Conservation (phyloP, 2,113 vertebrate species). For the Semnopithecus entellus region DNA sequence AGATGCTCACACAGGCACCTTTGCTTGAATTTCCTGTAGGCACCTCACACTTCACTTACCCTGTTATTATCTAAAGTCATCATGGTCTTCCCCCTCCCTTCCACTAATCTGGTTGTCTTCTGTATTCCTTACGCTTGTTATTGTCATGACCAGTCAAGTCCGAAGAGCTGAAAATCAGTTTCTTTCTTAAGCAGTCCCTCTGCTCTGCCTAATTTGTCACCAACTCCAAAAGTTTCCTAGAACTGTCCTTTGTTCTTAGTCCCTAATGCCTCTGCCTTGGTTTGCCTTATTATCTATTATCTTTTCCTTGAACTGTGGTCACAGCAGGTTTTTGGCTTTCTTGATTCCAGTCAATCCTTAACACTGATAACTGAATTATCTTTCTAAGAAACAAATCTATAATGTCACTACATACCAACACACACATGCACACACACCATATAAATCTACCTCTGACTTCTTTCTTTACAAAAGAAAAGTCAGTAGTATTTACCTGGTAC, state of each 20-base stretch:
- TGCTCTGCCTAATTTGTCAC: background rate
- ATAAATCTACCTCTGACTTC: background rate
- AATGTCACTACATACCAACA: background rate
- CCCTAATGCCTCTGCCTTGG: background rate
- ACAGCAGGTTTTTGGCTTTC: background rate
- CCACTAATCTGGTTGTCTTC: background rate
- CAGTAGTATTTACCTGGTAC: background rate
- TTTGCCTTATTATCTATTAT: background rate
- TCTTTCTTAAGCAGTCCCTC: background rate
- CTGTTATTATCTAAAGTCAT: background rate
- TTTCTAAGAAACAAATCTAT: background rate
- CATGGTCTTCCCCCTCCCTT: background rate
- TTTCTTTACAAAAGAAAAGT: background rate
- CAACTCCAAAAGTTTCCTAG: background rate
- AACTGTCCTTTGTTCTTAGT: background rate
- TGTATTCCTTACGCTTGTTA: background rate
- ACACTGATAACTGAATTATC: background rate
- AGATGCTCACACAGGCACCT: background rate
- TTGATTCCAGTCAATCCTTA: background rate
- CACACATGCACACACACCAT: background rate
- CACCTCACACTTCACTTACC: background rate
- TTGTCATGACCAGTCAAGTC: background rate
- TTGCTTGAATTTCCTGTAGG: background rate
- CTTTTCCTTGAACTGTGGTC: background rate
- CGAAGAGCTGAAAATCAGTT: background rate